phyloP scores from a whole-genome alignment of 1,140 invertebrate species.

The Drosophila sulfurigaster region DNA sequence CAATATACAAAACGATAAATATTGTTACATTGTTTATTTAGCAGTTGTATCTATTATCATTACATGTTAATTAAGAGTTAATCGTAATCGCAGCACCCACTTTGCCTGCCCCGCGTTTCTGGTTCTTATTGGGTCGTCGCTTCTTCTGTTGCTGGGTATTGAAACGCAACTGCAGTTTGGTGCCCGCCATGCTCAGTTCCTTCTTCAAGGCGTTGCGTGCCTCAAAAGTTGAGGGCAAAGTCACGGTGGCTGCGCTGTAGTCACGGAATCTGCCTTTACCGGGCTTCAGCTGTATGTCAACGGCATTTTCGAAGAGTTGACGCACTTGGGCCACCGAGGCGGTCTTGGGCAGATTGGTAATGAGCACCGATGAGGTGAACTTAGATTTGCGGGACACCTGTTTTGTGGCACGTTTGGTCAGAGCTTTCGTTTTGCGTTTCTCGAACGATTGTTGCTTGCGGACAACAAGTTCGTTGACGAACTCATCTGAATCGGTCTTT shows the following conservation, averaged over 20 bases:
- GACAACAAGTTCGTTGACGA: slow-evolving; percentile 68
- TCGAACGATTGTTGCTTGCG: slow-evolving; percentile 69
- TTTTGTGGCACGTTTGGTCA: slow-evolving; percentile 66
- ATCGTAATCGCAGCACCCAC: background rate
- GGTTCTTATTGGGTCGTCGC: slow-evolving; percentile 35
- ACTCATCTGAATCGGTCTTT: slow-evolving; percentile 74
- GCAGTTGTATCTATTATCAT: slow-evolving; percentile 1
- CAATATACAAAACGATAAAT: too few species aligned
- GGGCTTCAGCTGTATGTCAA: slow-evolving; percentile 76
- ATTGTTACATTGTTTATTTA: slow-evolving; percentile 17
- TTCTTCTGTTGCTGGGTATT: slow-evolving; percentile 54
- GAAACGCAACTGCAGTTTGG: slow-evolving; percentile 61
- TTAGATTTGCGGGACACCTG: slow-evolving; percentile 48
- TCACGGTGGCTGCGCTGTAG: slow-evolving; percentile 68
- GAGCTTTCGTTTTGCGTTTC: slow-evolving; percentile 63
- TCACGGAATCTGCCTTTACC: slow-evolving; percentile 70
- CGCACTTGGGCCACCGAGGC: slow-evolving; percentile 63
- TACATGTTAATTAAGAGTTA: slow-evolving; percentile 12
- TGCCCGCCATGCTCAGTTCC: slow-evolving; percentile 60
- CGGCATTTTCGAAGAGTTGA: slow-evolving; percentile 68
- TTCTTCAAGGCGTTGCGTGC: slow-evolving; percentile 67
- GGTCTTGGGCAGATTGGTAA: slow-evolving; percentile 74
- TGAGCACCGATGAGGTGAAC: slow-evolving; percentile 74
- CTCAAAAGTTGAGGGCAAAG: slow-evolving; percentile 70
- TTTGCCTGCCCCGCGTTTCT: slow-evolving; percentile 34